A percentile compares a stretch with the other conserved stretches of the same genome.
These are phyloP conservation scores for Pseudococcus jackbeardsleyi DNA, from an alignment of 2,888 invertebrate genomes.

Conservation along the genomic window DNA sequence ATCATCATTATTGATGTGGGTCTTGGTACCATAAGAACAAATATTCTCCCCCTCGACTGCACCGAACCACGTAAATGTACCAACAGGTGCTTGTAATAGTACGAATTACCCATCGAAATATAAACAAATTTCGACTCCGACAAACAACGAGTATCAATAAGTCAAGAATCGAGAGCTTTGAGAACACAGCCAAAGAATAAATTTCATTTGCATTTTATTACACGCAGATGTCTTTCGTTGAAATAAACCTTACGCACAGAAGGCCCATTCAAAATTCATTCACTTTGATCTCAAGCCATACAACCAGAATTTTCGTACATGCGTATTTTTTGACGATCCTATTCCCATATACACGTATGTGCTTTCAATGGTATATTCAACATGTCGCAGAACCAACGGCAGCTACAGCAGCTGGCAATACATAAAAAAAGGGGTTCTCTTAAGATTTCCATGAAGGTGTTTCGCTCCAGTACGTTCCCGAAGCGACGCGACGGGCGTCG, in stretches of 20 bases:
- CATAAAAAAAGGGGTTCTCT: background rate
- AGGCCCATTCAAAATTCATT: slow-evolving; percentile 19
- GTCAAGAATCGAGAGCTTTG: background rate
- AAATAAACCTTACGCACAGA: background rate
- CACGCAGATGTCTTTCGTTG: background rate
- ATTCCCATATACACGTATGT: background rate
- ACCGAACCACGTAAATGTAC: background rate
- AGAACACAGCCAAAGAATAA: background rate
- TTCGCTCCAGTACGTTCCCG: background rate
- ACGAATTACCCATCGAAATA: slow-evolving; percentile 10
- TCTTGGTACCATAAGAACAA: background rate
- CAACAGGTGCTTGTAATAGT: background rate
- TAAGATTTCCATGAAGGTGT: background rate
- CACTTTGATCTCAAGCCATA: background rate
- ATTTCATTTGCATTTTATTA: slow-evolving; percentile 5
- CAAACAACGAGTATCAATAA: background rate
- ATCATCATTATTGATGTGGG: background rate
- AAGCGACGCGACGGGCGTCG: background rate
- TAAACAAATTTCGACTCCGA: background rate
- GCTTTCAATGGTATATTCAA: background rate
- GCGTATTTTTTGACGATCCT: background rate
- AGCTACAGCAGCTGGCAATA: background rate
- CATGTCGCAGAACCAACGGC: background rate
- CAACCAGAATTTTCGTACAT: background rate
- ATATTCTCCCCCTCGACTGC: background rate